Evolutionary conservation across 1,140 invertebrate genomes (phyloP), one percentile per base, ranked within the genome.

Genomic region (Solen grandis): DNA sequence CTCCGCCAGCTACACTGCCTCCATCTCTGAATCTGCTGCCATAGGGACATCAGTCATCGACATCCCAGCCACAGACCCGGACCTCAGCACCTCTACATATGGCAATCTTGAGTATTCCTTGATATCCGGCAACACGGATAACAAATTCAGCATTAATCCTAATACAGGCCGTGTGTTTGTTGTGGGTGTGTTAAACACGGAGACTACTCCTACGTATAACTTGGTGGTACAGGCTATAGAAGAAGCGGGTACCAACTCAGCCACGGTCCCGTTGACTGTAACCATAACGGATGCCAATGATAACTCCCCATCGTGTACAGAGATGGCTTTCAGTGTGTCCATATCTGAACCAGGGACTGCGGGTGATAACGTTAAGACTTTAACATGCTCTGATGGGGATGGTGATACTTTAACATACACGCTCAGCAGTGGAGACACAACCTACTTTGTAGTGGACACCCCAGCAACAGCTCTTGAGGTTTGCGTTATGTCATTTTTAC

Each of bases 281-380:
- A 88, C 76, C 3, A 54, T 90, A 5, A 81, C 63, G 1, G 86
- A 85, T 75, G 76, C 84, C 33, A 89, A 90, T 73, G 89, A 90
- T 72, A 84, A 85, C 57, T 27, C 60, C 14, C 88, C 88, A 22
- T 55, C 74, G 0, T 89, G 86, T 55, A 70, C 83, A 22, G 63
- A 81, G 19, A 52, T 65, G 13, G 73, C 81, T 0, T 83, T 87
- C 19, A 73, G 57, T 52, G 66, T 84, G 36, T 52, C 69, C 0
- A 41, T 72, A 31, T 57, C 66, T 3, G 77, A 80, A 68, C 70
- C 70, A 54, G 50, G 69, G 8, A 52, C 78, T 13, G 65, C 84
- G 2, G 85, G 85, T 0, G 33, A 63, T 22, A 35, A 38, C 2
- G 36, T 80, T 0, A 65, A 79, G 5, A 68, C 74, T 13, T 38